Evolutionary conservation across 2,888 invertebrate species (phyloP), one percentile per base, ranked within the genome.

Genomic region (Pachymerium ferrugineum): DNA sequence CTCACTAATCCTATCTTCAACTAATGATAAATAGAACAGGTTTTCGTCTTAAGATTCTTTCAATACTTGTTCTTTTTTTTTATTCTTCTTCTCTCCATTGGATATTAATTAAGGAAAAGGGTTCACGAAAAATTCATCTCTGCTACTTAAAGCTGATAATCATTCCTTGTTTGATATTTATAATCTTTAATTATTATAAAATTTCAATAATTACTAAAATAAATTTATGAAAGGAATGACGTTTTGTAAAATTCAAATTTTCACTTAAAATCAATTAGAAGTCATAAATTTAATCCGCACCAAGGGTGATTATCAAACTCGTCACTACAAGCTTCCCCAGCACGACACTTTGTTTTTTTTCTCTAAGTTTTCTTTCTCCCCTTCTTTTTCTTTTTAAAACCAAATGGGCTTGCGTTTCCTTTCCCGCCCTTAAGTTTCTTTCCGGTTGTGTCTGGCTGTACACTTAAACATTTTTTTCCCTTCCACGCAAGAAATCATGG

Each of bases 391-490:
- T 62, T 28, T 25, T 62, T 62, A 28, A 62, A 62, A 62, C 25
- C 14, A 62, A 62, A 25, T 62, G 62, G 62, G 62, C 62, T 62
- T 62, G 62, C 62, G 28, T 62, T 62, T 62, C 62, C 62, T 62
- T 62, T 62, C 62, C 62, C 62, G 62, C 62, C 62, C 62, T 62
- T 28, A 12, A 22, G 25, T 62, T 62, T 62, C 62, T 62, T 62
- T 62, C 62, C 62, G 62, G 62, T 62, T 62, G 62, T 62, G 28
- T 62, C 62, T 62, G 28, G 62, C 25, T 12, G 10, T 10, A 62
- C 62, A 62, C 19, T 19, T 8, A 5, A 19, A 19, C 10, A 10
- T 54, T 54, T 54, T 62, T 10, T 47, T n/a, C n/a, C n/a, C n/a
- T n/a, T n/a, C n/a, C n/a, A n/a, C 47, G 3, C 19, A 47, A 10